Evolutionary conservation across 2,797 vertebrate species (phyloP).

Genomic region (Oophaga sylvatica): DNA sequence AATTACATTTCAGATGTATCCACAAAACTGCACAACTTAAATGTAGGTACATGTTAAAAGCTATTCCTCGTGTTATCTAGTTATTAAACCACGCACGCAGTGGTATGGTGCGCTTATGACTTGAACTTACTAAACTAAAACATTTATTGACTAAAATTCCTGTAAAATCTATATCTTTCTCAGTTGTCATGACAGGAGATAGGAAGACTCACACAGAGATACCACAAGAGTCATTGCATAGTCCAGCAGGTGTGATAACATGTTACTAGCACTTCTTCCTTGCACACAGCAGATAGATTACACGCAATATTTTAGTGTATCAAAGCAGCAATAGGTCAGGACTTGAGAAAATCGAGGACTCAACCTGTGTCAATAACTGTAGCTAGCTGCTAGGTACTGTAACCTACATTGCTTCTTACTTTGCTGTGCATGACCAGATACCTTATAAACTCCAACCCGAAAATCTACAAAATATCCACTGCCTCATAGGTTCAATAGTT

Average conservation of each 20-base stretch:
- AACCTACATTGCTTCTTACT: neutral
- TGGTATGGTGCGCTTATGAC: neutral
- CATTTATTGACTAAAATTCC: neutral
- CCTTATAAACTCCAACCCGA: neutral
- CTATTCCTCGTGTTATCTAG: neutral
- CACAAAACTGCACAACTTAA: neutral
- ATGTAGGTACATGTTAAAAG: neutral
- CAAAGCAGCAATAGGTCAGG: accelerated
- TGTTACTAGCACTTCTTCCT: conserved; percentile 26
- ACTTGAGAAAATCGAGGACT: conserved; percentile 3
- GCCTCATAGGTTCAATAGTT: neutral
- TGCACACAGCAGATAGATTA: conserved; percentile 13
- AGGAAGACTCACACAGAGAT: conserved; percentile 14
- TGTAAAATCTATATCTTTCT: conserved; percentile 18
- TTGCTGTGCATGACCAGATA: neutral
- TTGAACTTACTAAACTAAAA: neutral
- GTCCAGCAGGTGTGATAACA: neutral
- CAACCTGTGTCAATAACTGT: conserved; percentile 14
- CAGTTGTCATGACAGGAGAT: conserved; percentile 9
- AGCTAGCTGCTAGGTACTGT: conserved; percentile 4
- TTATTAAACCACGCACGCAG: neutral
- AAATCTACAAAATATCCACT: neutral
- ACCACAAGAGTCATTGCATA: neutral
- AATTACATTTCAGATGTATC: neutral
- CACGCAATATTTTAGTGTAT: neutral